Evolutionary conservation across 2,113 vertebrate genomes (phyloP), one percentile per base, ranked within the genome.

Genomic region (Syrrhaptes paradoxus): DNA sequence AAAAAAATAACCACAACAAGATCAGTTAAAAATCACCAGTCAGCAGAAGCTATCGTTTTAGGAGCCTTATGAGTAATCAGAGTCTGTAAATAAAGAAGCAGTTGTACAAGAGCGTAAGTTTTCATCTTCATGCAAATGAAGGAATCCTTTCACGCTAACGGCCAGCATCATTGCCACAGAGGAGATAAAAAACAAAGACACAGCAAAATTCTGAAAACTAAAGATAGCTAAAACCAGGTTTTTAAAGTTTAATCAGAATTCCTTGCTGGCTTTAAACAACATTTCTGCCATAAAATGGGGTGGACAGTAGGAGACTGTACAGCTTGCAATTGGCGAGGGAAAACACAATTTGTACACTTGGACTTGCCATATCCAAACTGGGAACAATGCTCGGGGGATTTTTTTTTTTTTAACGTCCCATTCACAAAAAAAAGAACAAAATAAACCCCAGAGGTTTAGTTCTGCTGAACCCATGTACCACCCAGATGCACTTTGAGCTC

Each of bases 21-120:
- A 92, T 92, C 88, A 61, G 79, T 86, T 97, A 83, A 90, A 93
- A 95, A 89, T 65, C 79, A 88, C 49, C 79, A 95, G 79, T 96
- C 87, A 95, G 91, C 91, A 95, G 85, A 89, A 96, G 55, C 41
- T 66, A 78, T 74, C 19, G 0, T 65, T 93, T 86, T 31, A 81
- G 66, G 72, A 90, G 86, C 66, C 73, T 88, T 94, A 84, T 93
- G 92, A 94, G 92, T 92, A 94, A 96, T 87, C 79, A 78, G 57
- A 82, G 66, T 32, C 63, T 43, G 77, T 97, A 93, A 95, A 95
- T 92, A 89, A 90, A 96, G 77, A 73, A 79, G 59, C 79, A 90
- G 82, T 89, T 84, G 71, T 89, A 95, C 51, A 90, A 68, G 73
- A 93, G 92, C 1, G 0, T 15, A 93, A 93, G 54, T 91, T 78